Percentiles rank a stretch among this genome's conserved stretches.
These are phyloP conservation scores for Bombus difficillimus DNA, from an alignment of 1,140 invertebrate genomes.

Conservation along the genomic window DNA sequence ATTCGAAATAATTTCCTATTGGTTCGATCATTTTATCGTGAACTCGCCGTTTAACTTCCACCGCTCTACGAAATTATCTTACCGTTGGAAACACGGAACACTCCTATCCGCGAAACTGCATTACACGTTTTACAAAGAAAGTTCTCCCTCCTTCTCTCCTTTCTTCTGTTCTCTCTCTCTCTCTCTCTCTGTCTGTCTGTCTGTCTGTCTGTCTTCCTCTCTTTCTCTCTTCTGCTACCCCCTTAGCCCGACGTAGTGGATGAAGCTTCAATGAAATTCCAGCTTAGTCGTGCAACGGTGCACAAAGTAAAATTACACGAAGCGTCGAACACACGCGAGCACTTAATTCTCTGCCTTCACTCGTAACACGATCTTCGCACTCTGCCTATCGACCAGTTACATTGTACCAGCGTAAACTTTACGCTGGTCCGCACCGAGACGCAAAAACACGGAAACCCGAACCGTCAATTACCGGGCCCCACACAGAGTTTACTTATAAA, in stretches of 20 bases:
- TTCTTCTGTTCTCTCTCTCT: background rate
- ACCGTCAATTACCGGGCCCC: constrained; percentile 23
- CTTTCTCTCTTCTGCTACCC: too few species aligned
- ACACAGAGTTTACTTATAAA: constrained; percentile 32
- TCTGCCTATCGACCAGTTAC: constrained; percentile 51
- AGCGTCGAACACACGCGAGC: constrained; percentile 51
- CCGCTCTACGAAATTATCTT: constrained; percentile 53
- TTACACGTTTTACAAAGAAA: constrained; percentile 61
- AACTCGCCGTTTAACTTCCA: constrained; percentile 21
- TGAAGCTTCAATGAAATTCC: constrained; percentile 61
- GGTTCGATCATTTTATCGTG: constrained; percentile 57
- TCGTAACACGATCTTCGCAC: constrained; percentile 49
- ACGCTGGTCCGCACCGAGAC: constrained; percentile 17
- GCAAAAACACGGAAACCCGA: constrained; percentile 38
- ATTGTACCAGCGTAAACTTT: constrained; percentile 23
- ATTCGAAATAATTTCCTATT: constrained; percentile 36
- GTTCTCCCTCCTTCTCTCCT: background rate
- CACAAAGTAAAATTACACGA: constrained; percentile 57
- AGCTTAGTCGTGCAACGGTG: constrained; percentile 19
- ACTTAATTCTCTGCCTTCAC: constrained; percentile 46
- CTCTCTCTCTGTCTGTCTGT: background rate
- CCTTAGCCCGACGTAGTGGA: background rate
- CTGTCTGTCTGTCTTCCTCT: too few species aligned
- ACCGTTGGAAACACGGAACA: background rate
- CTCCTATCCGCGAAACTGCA: constrained; percentile 37